Evolutionary conservation across 2,797 vertebrate genomes (phyloP), one percentile per base, ranked within the genome.

Genomic region (Lophotriccus pileatus): DNA sequence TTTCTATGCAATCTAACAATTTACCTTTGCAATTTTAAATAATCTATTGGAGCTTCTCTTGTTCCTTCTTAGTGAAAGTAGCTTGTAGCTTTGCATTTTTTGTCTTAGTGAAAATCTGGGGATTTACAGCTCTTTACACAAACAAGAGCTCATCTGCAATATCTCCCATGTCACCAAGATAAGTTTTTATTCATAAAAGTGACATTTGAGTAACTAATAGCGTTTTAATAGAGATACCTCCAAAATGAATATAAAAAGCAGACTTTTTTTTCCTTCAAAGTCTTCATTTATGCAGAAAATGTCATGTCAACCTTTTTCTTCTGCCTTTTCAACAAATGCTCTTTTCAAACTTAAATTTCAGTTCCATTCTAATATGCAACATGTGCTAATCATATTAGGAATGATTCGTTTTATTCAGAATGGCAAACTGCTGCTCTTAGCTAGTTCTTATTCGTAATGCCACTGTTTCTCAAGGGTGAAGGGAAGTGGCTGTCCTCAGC

Each of bases 291-390:
- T 81, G 36, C 39, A 81, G 95, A 78, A 95, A 91, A 96, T 85
- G 94, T 87, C 85, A 94, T 53, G 92, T 93, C 93, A 94, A 91
- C 43, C 39, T 89, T 97, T 96, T 95, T 83, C 74, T 87, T 79
- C 56, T 94, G 50, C 46, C 62, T 95, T 96, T 94, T 89, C 16
- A 0, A 95, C 68, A 95, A 94, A 88, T 91, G 91, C 72, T 94
- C 84, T 95, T 97, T 97, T 95, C 94, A 96, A 87, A 93, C 69
- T 64, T 69, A 70, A 39, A 89, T 80, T 87, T 88, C 60, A 62
- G 36, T 64, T 92, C 94, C 46, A 75, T 79, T 94, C 39, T 74
- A 89, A 34, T 88, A 44, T 72, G 56, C 66, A 95, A 66, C 50
- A 36, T 69, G 25, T 84, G 53, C 66, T 93, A 93, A 76, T 88